A percentile compares a stretch with the other conserved stretches of the same genome.
phyloP scores from a whole-genome alignment of 1,140 invertebrate genomes.

The Neodiprion fabricii region DNA sequence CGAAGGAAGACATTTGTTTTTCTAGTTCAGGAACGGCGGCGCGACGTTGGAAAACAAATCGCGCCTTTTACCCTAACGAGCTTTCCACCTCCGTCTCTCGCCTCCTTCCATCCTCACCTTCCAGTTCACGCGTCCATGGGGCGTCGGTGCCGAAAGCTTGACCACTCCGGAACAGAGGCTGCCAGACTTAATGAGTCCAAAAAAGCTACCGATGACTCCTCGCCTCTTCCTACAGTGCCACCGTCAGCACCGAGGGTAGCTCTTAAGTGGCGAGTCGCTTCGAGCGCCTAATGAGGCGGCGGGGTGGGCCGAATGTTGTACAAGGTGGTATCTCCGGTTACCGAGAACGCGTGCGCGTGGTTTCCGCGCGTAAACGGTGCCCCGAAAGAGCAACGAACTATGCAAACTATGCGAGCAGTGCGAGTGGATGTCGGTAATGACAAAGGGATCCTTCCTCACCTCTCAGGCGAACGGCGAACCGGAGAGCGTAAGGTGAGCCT shows the following conservation, averaged over 20 bases:
- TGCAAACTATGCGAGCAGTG: conserved; percentile 11
- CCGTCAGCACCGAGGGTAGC: no score
- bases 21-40: background rate
- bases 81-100: background rate
- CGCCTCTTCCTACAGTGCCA: no score
- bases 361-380: background rate
- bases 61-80: conserved; percentile 14
- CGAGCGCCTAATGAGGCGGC: no score
- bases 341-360: background rate
- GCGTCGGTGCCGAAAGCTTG: no score
- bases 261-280: no score
- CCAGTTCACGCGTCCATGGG: background rate
- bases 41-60: conserved; percentile 1
- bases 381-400: background rate
- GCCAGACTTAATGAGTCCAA: no score
- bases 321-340: background rate
- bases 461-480: background rate
- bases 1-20: background rate
- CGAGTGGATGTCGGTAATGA: background rate
- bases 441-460: background rate
- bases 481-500: background rate
- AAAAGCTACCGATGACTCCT: no score
- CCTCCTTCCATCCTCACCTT: no score
- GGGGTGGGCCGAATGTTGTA: background rate
- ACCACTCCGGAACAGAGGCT: no score